These are phyloP conservation scores for Sebastes trivittatus DNA, from an alignment of 2,797 vertebrate species.

Conservation along the genomic window DNA sequence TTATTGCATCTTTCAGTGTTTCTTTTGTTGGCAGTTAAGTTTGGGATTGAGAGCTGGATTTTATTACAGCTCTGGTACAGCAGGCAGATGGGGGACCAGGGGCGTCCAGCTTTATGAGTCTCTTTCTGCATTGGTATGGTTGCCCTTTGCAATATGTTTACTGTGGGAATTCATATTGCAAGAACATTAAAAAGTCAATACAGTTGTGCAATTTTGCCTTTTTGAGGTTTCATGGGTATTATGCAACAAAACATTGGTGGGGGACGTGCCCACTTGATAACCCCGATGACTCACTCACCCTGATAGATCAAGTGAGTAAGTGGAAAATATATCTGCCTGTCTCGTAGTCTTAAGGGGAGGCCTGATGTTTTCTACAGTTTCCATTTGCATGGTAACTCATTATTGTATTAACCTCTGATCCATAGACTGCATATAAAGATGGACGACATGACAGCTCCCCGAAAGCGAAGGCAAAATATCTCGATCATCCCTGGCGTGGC, in stretches of 20 bases:
- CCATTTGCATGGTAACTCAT: background rate
- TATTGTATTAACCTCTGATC: background rate
- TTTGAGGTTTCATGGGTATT: slow-evolving; percentile 3
- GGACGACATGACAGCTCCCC: no score
- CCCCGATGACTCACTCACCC: slow-evolving; percentile 8
- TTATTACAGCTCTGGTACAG: background rate
- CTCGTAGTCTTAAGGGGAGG: background rate
- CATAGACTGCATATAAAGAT: no score
- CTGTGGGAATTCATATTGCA: slow-evolving; percentile 26
- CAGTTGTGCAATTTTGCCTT: background rate
- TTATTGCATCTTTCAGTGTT: background rate
- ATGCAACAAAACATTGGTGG: background rate
- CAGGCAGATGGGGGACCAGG: background rate
- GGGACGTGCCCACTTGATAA: slow-evolving; percentile 11
- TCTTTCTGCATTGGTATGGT: slow-evolving; percentile 10
- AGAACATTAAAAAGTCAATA: slow-evolving; percentile 21
- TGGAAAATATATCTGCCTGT: slow-evolving; percentile 6
- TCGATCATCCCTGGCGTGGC: no score
- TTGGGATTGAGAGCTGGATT: background rate
- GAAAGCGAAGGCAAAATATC: no score
- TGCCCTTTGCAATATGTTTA: slow-evolving; percentile 27
- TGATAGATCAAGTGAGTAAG: slow-evolving; percentile 1
- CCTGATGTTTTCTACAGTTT: slow-evolving; percentile 10
- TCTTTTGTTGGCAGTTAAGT: background rate
- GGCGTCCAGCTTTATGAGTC: slow-evolving; percentile 29